Evolutionary conservation across 2,888 invertebrate genomes (phyloP).

Genomic region (Eupithecia abbreviata): DNA sequence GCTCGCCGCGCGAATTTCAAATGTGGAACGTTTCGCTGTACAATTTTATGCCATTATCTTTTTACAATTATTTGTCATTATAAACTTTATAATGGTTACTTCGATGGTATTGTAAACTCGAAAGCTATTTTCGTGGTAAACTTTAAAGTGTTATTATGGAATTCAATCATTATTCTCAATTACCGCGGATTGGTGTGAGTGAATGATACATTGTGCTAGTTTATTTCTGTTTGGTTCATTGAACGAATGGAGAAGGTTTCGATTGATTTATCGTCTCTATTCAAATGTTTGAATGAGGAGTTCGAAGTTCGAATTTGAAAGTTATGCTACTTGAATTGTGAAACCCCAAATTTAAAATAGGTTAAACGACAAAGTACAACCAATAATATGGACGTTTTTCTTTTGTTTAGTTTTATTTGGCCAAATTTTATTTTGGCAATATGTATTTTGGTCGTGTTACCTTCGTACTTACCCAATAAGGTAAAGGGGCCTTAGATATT

Average conservation of each 20-base stretch:
- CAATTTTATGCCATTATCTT: slow-evolving; percentile 32
- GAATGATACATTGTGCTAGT: slow-evolving; percentile 66
- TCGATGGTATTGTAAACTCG: slow-evolving; percentile 23
- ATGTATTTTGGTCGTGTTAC: background rate
- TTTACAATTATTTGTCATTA: slow-evolving; percentile 35
- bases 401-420: too few relatives aligned
- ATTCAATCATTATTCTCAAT: slow-evolving; percentile 81
- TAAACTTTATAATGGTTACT: slow-evolving; percentile 25
- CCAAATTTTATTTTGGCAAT: too few relatives aligned
- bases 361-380: too few relatives aligned
- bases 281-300: slow-evolving; percentile 24
- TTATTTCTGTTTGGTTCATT: slow-evolving; percentile 57
- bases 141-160: slow-evolving; percentile 74
- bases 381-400: too few relatives aligned
- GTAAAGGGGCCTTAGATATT: too few relatives aligned
- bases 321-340: slow-evolving; percentile 9
- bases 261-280: slow-evolving; percentile 34
- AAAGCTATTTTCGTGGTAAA: slow-evolving; percentile 30
- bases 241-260: slow-evolving; percentile 36
- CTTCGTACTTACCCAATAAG: background rate
- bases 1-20: slow-evolving; percentile 70
- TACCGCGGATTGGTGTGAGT: slow-evolving; percentile 67
- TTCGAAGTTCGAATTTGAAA: slow-evolving; percentile 15
- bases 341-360: slow-evolving; percentile 1
- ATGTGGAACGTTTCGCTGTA: slow-evolving; percentile 67